Conservation (phyloP, 2,797 vertebrate genomes). For the Podarcis siculus region DNA sequence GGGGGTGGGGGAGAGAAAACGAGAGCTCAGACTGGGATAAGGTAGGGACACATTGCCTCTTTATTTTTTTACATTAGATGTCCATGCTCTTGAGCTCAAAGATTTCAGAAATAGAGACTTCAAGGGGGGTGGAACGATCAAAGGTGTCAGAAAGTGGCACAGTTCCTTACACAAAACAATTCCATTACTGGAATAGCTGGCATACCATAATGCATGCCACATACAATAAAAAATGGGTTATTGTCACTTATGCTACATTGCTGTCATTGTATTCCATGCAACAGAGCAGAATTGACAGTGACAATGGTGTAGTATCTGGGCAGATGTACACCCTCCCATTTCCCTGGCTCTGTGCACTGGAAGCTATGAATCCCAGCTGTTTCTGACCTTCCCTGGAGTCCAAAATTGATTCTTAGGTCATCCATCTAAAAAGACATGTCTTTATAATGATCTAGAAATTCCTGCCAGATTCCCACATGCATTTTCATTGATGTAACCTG, state of each 20-base stretch:
- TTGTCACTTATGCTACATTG: background rate
- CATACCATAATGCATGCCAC: background rate
- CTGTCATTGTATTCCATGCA: background rate
- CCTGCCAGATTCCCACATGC: too few species aligned
- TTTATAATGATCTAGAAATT: background rate
- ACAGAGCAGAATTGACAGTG: background rate
- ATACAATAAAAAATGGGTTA: slow-evolving; percentile 7
- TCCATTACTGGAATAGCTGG: background rate
- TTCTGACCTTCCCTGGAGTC: background rate
- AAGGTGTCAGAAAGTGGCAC: background rate
- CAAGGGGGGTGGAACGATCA: background rate
- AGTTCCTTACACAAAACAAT: background rate
- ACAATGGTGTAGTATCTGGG: background rate
- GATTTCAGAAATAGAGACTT: background rate
- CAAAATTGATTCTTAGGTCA: background rate
- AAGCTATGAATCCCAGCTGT: background rate
- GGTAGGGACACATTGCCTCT: background rate
- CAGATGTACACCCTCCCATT: background rate
- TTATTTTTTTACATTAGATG: background rate
- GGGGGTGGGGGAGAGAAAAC: background rate
- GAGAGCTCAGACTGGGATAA: background rate
- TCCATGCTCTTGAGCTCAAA: background rate
- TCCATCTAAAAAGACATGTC: background rate
- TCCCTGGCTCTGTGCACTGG: background rate
- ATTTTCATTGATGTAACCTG: too few species aligned